These are phyloP conservation scores for Salticus scenicus DNA, from an alignment of 2,888 invertebrate genomes.

Conservation along the genomic window DNA sequence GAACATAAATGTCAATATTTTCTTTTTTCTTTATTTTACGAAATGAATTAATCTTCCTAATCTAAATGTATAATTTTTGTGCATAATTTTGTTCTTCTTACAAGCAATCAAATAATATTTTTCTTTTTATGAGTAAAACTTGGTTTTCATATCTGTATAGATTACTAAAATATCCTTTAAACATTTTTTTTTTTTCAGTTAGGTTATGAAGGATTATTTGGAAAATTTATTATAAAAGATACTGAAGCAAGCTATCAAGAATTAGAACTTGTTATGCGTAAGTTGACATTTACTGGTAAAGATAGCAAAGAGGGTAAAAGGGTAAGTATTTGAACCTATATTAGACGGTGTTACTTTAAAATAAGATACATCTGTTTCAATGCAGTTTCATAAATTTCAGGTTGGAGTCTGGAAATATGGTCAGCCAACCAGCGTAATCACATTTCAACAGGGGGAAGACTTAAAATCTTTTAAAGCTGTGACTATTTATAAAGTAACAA, in stretches of 20 bases:
- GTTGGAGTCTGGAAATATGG: constrained; percentile 71
- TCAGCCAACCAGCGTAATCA: constrained; percentile 79
- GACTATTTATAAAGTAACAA: constrained; percentile 89
- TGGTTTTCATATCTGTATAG: no score
- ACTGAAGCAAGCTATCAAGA: constrained; percentile 59
- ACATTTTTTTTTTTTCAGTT: no score
- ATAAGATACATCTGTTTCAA: no score
- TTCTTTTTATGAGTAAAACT: no score
- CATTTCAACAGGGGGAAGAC: constrained; percentile 81
- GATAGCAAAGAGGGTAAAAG: constrained; percentile 11
- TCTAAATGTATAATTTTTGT: no score
- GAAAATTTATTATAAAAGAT: constrained; percentile 53
- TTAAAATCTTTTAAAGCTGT: constrained; percentile 82
- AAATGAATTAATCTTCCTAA: no score
- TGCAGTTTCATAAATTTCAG: constrained; percentile 53
- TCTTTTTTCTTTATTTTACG: no score
- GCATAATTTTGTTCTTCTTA: no score
- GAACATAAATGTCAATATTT: no score
- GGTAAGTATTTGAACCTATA: constrained; percentile 26
- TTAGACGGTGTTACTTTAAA: no score
- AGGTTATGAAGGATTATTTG: constrained; percentile 64
- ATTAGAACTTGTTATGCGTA: constrained; percentile 69
- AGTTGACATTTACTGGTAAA: constrained; percentile 46
- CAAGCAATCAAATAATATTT: no score
- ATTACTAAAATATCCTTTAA: no score